Conservation (phyloP, 2,888 invertebrate genomes). For the Drosophila recens region DNA sequence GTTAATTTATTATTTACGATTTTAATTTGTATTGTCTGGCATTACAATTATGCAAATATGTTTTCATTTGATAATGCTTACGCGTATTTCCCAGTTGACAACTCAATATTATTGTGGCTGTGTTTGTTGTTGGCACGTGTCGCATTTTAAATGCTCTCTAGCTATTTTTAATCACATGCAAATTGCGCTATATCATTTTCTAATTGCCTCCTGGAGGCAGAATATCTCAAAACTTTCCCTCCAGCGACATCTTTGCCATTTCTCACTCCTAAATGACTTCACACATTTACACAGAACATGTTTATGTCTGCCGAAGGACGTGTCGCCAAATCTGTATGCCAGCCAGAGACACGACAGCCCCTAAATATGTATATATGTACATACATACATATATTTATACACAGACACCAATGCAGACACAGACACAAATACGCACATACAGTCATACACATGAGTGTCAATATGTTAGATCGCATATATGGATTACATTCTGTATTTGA, state of each 20-base stretch:
- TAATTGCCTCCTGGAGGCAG: constrained; percentile 61
- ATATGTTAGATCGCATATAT: constrained; percentile 31
- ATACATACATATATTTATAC: background rate
- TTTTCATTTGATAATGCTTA: background rate
- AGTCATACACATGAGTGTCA: constrained; percentile 24
- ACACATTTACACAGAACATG: constrained; percentile 56
- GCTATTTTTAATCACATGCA: constrained; percentile 65
- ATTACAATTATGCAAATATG: constrained; percentile 26
- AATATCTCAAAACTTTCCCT: constrained; percentile 11
- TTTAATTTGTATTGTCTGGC: constrained; percentile 42
- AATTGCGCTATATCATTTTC: constrained; percentile 73
- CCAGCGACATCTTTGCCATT: constrained; percentile 25
- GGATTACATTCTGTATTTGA: background rate
- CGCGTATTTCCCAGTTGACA: constrained; percentile 8
- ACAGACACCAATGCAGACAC: no score
- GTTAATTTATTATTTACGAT: constrained; percentile 38
- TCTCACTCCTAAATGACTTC: constrained; percentile 54
- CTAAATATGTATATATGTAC: background rate
- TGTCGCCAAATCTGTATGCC: constrained; percentile 54
- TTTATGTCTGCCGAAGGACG: constrained; percentile 53
- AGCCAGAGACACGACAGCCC: constrained; percentile 20
- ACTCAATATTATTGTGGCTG: constrained; percentile 13
- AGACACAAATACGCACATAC: background rate
- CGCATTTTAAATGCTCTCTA: constrained; percentile 20
- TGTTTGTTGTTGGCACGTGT: constrained; percentile 24